A percentile compares a stretch with the other conserved stretches of the same genome.
Conservation (phyloP, 2,113 vertebrate genomes). For the Larimichthys crocea region DNA sequence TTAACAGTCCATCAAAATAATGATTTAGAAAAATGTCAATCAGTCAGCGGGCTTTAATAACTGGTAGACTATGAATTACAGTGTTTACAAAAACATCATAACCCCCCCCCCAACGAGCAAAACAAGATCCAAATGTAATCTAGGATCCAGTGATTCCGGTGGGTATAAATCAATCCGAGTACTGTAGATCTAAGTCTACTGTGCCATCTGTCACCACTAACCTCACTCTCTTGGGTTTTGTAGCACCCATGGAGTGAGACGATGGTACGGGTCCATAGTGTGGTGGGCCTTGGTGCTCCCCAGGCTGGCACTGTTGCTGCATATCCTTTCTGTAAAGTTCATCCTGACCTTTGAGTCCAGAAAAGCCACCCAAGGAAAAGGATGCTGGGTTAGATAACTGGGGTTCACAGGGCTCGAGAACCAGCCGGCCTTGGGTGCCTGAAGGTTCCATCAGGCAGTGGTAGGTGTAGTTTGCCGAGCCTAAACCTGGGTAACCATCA, state of each 20-base stretch:
- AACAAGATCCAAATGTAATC: conserved; percentile 15
- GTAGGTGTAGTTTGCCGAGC: conserved; percentile 85
- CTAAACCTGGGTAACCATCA: conserved; percentile 79
- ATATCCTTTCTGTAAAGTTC: conserved; percentile 78
- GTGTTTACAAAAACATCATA: conserved; percentile 64
- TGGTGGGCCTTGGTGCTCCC: conserved; percentile 71
- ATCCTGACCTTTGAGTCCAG: conserved; percentile 74
- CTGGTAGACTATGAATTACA: conserved; percentile 47
- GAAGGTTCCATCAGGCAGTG: conserved; percentile 88
- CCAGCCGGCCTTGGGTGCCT: conserved; percentile 84
- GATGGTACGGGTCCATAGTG: conserved; percentile 73
- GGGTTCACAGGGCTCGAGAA: conserved; percentile 82
- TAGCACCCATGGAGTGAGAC: conserved; percentile 79
- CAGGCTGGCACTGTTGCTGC: conserved; percentile 76
- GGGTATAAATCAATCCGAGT: conserved; percentile 79
- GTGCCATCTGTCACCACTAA: conserved; percentile 86
- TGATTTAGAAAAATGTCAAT: conserved; percentile 59
- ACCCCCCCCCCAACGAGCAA: not conserved
- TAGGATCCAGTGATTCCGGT: not conserved
- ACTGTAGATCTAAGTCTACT: conserved; percentile 85
- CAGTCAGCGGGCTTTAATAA: conserved; percentile 48
- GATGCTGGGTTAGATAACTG: conserved; percentile 69
- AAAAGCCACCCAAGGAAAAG: conserved; percentile 75
- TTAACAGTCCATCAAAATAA: conserved; percentile 58
- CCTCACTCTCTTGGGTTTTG: conserved; percentile 85